Conservation (phyloP, 37 sponge, comb jelly and placozoan species). For the Eunapius fragilis region DNA sequence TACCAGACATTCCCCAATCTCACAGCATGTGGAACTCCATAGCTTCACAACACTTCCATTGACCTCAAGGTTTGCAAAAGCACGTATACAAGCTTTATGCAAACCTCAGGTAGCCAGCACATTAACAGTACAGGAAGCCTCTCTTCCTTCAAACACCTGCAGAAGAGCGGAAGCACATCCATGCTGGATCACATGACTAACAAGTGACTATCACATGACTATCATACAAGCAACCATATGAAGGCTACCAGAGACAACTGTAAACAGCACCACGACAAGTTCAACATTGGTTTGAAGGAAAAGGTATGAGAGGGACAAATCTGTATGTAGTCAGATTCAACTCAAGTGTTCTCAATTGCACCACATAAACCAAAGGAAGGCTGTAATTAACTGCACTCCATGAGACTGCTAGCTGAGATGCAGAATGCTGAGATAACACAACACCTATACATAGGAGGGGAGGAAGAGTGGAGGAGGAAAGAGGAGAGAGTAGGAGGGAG, state of each 20-base stretch:
- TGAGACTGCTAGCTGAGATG: constrained; percentile 8
- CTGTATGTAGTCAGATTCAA: constrained; percentile 55
- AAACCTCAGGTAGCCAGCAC: neutral
- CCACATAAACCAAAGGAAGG: constrained; percentile 30
- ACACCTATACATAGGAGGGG: constrained; percentile 67
- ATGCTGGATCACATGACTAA: too few species aligned
- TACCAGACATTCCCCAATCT: too few species aligned
- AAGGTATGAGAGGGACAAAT: too few species aligned
- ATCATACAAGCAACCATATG: neutral
- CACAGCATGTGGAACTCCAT: constrained; percentile 11
- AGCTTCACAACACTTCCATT: constrained; percentile 51
- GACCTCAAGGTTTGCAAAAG: constrained; percentile 8
- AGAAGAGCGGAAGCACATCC: neutral
- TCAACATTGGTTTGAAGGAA: too few species aligned
- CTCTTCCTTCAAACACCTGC: neutral
- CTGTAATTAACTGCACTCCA: constrained; percentile 13
- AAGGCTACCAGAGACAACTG: too few species aligned
- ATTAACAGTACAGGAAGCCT: neutral
- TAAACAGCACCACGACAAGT: too few species aligned
- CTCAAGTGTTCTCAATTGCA: constrained; percentile 14
- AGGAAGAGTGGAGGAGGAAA: neutral
- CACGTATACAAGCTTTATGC: constrained; percentile 37
- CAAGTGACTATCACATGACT: too few species aligned
- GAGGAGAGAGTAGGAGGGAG: too few species aligned
- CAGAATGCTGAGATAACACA: constrained; percentile 60